A percentile compares a stretch with the other conserved stretches of the same genome.
Evolutionary conservation across 2,113 vertebrate genomes (phyloP).

Genomic region (Poecile atricapillus): DNA sequence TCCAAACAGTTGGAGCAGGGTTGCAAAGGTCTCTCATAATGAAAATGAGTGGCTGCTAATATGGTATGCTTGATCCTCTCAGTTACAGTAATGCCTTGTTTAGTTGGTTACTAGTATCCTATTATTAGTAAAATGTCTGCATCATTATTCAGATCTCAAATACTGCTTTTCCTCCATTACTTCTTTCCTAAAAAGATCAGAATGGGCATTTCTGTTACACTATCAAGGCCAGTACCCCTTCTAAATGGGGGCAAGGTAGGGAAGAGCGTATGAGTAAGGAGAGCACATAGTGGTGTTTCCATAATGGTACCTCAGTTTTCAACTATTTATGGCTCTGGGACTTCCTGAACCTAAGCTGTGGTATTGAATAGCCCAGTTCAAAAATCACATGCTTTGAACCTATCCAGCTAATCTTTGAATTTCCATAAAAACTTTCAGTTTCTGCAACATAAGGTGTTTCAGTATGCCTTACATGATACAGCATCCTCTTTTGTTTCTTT

Average conservation of each 20-base stretch:
- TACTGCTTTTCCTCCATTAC: background rate
- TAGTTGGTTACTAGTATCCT: background rate
- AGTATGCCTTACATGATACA: background rate
- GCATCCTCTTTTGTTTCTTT: background rate
- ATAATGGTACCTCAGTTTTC: background rate
- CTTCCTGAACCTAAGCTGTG: background rate
- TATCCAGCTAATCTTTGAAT: background rate
- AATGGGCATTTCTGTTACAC: background rate
- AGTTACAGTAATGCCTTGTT: background rate
- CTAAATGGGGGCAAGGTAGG: background rate
- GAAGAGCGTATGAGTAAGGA: fast-evolving
- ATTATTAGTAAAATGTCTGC: background rate
- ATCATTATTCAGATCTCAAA: background rate
- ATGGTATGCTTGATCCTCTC: background rate
- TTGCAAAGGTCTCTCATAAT: background rate
- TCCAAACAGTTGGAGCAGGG: background rate
- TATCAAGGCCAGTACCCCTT: background rate
- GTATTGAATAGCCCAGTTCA: background rate
- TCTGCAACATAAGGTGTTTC: background rate
- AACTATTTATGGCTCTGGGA: background rate
- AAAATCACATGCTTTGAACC: background rate
- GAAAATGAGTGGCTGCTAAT: background rate
- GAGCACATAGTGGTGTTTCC: background rate
- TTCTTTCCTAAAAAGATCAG: background rate
- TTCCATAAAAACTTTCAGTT: background rate